A percentile compares a stretch with the other conserved stretches of the same genome.
Conservation (phyloP, 1,140 invertebrate genomes). For the Orius laevigatus region DNA sequence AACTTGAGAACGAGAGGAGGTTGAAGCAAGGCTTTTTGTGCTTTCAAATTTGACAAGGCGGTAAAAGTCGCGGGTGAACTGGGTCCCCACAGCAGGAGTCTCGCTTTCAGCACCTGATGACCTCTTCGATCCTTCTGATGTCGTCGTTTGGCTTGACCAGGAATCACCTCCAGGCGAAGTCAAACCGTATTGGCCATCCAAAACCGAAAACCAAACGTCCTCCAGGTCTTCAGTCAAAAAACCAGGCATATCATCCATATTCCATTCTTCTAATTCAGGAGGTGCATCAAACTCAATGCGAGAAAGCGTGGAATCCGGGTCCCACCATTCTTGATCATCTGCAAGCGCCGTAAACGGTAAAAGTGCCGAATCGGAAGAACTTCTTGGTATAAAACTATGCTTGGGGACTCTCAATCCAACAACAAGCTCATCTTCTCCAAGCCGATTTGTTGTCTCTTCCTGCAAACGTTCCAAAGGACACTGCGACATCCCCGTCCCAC, state of each 20-base stretch:
- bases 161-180: slow-evolving; percentile 39
- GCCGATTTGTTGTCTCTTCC: slow-evolving; percentile 34
- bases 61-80: slow-evolving; percentile 61
- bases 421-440: no score
- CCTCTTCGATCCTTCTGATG: slow-evolving; percentile 26
- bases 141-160: slow-evolving; percentile 38
- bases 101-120: slow-evolving; percentile 49
- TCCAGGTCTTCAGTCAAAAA: background rate
- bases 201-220: slow-evolving; percentile 7
- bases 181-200: slow-evolving; percentile 5
- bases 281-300: slow-evolving; percentile 51
- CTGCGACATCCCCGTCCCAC: slow-evolving; percentile 29
- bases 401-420: no score
- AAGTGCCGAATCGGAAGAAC: slow-evolving; percentile 36
- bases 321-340: slow-evolving; percentile 35
- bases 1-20: slow-evolving; percentile 38
- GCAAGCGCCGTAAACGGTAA: slow-evolving; percentile 37
- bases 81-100: slow-evolving; percentile 46
- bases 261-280: slow-evolving; percentile 63
- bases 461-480: slow-evolving; percentile 49
- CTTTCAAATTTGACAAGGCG: slow-evolving; percentile 63
- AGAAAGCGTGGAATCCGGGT: slow-evolving; percentile 33
- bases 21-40: slow-evolving; percentile 58
- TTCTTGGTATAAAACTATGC: background rate
- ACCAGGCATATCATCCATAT: slow-evolving; percentile 28